Evolutionary conservation across 2,113 vertebrate species (phyloP), one percentile per base, ranked within the genome.

Genomic region (Emydocephalus ijimae): DNA sequence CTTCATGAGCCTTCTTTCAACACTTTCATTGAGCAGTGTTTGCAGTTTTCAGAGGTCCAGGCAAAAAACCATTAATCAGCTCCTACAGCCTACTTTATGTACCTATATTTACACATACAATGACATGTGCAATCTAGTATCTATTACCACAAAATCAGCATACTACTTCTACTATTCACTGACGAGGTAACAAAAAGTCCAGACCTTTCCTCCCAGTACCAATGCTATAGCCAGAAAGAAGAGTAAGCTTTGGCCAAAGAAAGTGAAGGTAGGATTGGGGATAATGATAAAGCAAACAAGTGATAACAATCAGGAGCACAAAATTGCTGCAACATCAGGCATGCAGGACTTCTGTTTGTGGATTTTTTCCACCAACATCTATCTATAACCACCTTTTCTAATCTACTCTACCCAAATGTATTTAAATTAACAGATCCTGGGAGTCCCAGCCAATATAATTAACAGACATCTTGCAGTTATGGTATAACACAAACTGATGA

Each of bases 1-100:
- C 34, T 34, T 89, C 43, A 59, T 56, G 59, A 91, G 74, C 74
- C 64, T 97, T 97, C 97, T 89, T 95, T 95, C 97, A 96, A 89
- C 91, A 48, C 91, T 91, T 29, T 93, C 92, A 95, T 14, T 89
- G 11, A 24, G 12, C 20, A 48, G 20, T 61, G 55, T 55, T 43
- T 90, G 26, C 45, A 86, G 43, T 55, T 59, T 92, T 59, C 21
- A 85, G 56, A 64, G 88, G 43, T 14, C 21, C 29, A 34, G 3
- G 10, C 21, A 87, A 45, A 39, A 91, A 24, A 26, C 1, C 15
- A 48, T 43, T 69, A 95, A 89, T 61, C 1, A 29, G n/a, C 24
- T 39, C 74, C 90, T 15, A 50, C 89, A 50, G 23, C 24, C 12
- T 2, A 29, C 26, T 56, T 56, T 43, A 55, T 89, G n/a, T 23